Conservation (phyloP, 2,113 vertebrate species). For the Acrocephalus arundinaceus region DNA sequence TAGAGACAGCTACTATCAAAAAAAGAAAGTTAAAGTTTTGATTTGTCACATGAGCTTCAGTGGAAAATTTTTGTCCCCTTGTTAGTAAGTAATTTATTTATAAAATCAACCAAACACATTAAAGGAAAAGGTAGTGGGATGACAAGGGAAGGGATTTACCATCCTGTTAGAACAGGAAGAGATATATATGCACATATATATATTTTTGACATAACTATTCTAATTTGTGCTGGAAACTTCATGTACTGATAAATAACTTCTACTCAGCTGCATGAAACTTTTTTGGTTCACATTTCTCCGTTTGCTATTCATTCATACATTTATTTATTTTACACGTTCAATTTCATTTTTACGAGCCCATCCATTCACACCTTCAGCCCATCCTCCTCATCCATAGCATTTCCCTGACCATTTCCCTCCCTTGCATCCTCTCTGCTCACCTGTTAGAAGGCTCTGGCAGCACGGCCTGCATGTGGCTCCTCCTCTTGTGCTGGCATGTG, state of each 20-base stretch:
- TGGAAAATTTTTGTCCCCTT: neutral
- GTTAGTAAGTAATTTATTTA: neutral
- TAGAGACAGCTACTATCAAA: neutral
- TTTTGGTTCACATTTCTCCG: conserved; percentile 42
- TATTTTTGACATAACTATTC: conserved; percentile 68
- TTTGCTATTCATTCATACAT: neutral
- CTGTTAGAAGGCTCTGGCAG: conserved; percentile 76
- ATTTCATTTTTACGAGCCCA: conserved; percentile 12
- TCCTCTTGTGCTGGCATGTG: conserved; percentile 95
- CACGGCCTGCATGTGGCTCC: conserved; percentile 84
- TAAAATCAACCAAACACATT: neutral
- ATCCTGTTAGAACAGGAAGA: conserved; percentile 15
- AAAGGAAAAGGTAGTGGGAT: neutral
- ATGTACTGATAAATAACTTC: conserved; percentile 73
- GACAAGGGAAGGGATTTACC: neutral
- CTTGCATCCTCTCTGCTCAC: conserved; percentile 66
- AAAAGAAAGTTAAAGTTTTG: neutral
- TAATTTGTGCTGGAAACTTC: conserved; percentile 78
- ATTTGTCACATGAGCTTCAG: neutral
- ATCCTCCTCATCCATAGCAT: conserved; percentile 45
- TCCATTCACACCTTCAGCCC: conserved; percentile 48
- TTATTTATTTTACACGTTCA: neutral
- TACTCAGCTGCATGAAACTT: conserved; percentile 79
- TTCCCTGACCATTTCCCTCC: conserved; percentile 38
- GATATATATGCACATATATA: neutral